Base-by-base conservation (phyloP, 1,140 invertebrate species). In the Cephus cinctus region DNA sequence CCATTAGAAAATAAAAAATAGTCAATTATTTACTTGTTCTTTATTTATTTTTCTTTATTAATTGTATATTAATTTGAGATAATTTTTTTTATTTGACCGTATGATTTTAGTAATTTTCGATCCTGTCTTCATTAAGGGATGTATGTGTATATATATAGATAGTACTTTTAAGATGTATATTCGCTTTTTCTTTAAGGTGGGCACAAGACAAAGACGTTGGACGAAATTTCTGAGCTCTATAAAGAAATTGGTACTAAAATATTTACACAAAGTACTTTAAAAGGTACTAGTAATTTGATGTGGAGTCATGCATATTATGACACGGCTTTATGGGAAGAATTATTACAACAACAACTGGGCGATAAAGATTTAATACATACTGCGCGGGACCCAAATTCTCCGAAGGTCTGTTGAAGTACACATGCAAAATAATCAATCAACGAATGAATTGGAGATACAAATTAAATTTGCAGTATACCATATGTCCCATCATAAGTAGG, bases 271-370 rank as follows among this genome's bases (percentile, higher is more conserved):
- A 88, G 81, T 57, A 69, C 81, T 5, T 72, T 90, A 18, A 76
- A 79, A 71, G 93, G 92, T 8, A 87, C 89, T 1, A 86, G 87
- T 34, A 86, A 84, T 52, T 76, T 97, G 16, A 81, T 96, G 4
- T 89, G 87, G 84, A 87, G 83, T 48, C 91, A 96, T 71, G 86
- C 90, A 0, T 96, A 94, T 74, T 96, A 97, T 75, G 89, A 96
- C 65, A 92, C 92, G 1, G 79, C 81, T 1, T 75, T 87, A 2
- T 97, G 90, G 90, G 90, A 95, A 66, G 78, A 85, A 56, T 81
- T 96, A 56, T 72, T 98, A 2, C 83, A 85, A 70, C 78, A 84
- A 44, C 80, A 87, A 63, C 68, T 92, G 19, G 86, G 87, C 5
- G 84, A 87, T 43, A 79, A 71, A 34, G 75, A 76, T 18, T 73